phyloP scores from a whole-genome alignment of 2,113 vertebrate genomes.

The Sapayoa aenigma region DNA sequence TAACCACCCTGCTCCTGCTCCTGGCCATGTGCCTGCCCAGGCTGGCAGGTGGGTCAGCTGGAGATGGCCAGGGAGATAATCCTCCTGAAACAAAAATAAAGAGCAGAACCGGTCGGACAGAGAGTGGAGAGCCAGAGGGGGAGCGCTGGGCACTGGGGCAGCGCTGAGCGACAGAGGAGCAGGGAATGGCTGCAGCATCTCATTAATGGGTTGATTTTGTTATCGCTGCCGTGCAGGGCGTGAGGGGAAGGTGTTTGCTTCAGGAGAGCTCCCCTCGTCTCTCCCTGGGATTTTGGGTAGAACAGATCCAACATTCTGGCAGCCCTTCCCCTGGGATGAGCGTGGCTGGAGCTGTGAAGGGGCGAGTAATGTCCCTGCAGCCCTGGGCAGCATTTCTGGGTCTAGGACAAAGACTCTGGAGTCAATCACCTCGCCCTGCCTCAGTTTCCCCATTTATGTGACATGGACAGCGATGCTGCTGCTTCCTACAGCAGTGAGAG shows the following conservation, averaged over 20 bases:
- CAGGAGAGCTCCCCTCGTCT: neutral
- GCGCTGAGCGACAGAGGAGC: neutral
- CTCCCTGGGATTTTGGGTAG: neutral
- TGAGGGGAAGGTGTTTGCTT: neutral
- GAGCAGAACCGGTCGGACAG: conserved; percentile 83
- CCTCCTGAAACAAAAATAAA: conserved; percentile 72
- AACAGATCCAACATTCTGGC: neutral
- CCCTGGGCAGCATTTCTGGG: neutral
- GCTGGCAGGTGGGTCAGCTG: conserved; percentile 76
- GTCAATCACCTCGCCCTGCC: accelerated
- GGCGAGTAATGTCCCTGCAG: neutral
- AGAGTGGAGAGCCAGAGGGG: conserved; percentile 59
- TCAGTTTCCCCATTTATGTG: neutral
- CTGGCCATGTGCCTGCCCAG: neutral
- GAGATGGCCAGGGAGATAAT: conserved; percentile 71
- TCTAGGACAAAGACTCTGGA: neutral
- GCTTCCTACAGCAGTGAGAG: neutral
- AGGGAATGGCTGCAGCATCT: neutral
- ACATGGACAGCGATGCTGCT: accelerated
- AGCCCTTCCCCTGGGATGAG: neutral
- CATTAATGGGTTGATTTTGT: too few species aligned
- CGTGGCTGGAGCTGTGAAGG: neutral
- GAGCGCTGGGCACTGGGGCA: neutral
- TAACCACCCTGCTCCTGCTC: neutral
- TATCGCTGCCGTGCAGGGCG: accelerated